Conservation (phyloP, 2,888 invertebrate genomes). For the Alsophila aescularia region DNA sequence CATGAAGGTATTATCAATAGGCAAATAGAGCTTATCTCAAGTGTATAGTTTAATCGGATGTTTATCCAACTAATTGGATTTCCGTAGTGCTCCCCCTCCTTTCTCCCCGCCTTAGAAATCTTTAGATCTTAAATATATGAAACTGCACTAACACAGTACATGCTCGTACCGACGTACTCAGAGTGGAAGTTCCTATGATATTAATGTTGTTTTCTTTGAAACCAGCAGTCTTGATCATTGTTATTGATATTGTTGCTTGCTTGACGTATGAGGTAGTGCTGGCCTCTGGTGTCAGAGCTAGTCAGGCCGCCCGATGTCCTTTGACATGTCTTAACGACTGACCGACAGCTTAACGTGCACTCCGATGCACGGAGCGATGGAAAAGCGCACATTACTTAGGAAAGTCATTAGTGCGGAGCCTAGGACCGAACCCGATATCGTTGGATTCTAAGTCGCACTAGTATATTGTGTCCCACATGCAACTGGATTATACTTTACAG, state of each 20-base stretch:
- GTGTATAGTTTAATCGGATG: conserved; percentile 67
- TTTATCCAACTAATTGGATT: conserved; percentile 77
- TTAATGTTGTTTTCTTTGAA: conserved; percentile 56
- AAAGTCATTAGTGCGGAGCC: too few relatives aligned
- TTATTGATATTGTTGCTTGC: conserved; percentile 2
- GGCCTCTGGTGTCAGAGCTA: too few relatives aligned
- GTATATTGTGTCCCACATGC: too few relatives aligned
- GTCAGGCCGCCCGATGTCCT: too few relatives aligned
- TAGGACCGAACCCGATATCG: too few relatives aligned
- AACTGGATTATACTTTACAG: too few relatives aligned
- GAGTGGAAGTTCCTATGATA: conserved; percentile 53
- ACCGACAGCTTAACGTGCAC: too few relatives aligned
- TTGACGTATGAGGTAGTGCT: too few relatives aligned
- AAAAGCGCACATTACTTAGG: too few relatives aligned
- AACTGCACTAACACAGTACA: conserved; percentile 53
- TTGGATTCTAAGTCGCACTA: too few relatives aligned
- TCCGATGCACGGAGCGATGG: too few relatives aligned
- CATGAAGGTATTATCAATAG: conserved; percentile 57
- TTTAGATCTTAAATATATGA: conserved; percentile 43
- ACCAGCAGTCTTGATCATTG: conserved; percentile 34
- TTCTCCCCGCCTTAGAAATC: conserved; percentile 36
- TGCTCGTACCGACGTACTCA: conserved; percentile 38
- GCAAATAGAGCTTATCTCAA: conserved; percentile 67
- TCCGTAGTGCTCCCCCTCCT: conserved; percentile 39
- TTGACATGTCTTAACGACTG: too few relatives aligned